Evolutionary conservation across 1,140 invertebrate species (phyloP).

Genomic region (Batillaria attramentaria): DNA sequence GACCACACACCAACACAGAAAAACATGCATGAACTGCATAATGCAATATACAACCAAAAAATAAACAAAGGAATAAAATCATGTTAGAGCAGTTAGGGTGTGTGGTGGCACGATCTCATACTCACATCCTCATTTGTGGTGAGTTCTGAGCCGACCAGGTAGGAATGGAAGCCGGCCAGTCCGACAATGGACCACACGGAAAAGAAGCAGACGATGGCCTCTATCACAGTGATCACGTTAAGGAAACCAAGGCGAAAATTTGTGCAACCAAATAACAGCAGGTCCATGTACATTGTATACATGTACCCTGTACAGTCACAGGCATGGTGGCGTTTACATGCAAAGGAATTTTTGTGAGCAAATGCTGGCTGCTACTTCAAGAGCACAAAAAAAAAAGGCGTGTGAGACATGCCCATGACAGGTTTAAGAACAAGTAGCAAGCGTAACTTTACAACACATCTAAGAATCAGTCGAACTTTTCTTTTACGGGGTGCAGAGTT

Average conservation of each 20-base stretch:
- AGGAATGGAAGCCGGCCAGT: conserved; percentile 98
- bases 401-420: not conserved
- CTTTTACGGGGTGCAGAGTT: too few species aligned
- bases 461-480: too few species aligned
- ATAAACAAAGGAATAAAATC: too few species aligned
- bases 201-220: conserved; percentile 95
- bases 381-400: conserved; percentile 11
- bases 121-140: conserved; percentile 91
- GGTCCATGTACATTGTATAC: too few species aligned
- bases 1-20: too few species aligned
- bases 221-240: conserved; percentile 79
- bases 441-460: too few species aligned
- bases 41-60: too few species aligned
- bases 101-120: conserved; percentile 34
- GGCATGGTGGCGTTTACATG: too few species aligned
- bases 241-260: conserved; percentile 44
- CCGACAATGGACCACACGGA: conserved; percentile 98
- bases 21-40: too few species aligned
- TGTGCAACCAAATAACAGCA: conserved; percentile 10
- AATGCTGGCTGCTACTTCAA: not conserved
- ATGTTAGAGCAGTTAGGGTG: not conserved
- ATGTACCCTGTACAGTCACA: too few species aligned
- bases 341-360: not conserved
- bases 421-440: not conserved
- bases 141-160: conserved; percentile 96